Evolutionary conservation across 2,113 vertebrate species (phyloP).

Genomic region (Greenwoodochromis staneri): DNA sequence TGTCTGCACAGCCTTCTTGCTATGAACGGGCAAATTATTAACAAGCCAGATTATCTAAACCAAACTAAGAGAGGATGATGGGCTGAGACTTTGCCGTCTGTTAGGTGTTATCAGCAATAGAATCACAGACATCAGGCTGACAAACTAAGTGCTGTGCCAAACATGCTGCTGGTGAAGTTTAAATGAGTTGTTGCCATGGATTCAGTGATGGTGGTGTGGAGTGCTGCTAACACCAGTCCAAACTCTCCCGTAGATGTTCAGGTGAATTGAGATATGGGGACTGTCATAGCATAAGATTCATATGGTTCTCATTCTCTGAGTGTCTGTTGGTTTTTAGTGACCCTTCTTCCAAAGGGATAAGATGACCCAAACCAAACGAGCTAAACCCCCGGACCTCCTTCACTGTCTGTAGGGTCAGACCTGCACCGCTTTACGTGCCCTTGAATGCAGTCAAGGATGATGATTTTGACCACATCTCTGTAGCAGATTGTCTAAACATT

Average conservation of each 20-base stretch:
- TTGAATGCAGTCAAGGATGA: background rate
- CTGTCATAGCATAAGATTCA: background rate
- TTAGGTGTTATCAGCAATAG: background rate
- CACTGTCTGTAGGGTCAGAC: background rate
- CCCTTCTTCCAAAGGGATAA: background rate
- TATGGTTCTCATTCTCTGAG: fast-evolving
- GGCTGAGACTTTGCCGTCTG: background rate
- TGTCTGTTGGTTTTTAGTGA: background rate
- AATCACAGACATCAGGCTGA: background rate
- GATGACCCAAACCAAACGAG: background rate
- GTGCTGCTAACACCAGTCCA: background rate
- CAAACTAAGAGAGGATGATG: background rate
- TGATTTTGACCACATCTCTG: background rate
- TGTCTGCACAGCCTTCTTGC: background rate
- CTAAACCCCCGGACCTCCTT: fast-evolving
- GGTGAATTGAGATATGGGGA: fast-evolving
- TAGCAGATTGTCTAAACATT: background rate
- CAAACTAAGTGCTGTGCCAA: background rate
- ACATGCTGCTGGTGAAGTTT: background rate
- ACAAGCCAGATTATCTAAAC: background rate
- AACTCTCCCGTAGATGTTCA: background rate
- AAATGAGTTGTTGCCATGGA: background rate
- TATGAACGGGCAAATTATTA: background rate
- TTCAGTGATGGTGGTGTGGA: background rate
- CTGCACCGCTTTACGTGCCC: background rate